Evolutionary conservation across 2,113 vertebrate genomes (phyloP), one percentile per base, ranked within the genome.

Genomic region (Chiloscyllium plagiosum): DNA sequence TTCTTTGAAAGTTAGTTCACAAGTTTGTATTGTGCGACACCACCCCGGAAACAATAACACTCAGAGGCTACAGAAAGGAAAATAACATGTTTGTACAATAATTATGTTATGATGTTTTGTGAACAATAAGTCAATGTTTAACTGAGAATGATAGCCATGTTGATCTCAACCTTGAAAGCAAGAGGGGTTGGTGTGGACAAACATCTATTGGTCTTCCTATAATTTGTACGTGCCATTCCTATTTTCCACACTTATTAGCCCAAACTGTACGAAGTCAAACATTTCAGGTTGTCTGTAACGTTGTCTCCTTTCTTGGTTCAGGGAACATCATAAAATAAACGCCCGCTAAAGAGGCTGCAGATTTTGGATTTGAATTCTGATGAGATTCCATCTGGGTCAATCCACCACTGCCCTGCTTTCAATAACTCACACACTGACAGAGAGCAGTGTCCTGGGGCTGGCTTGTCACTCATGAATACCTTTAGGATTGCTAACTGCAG

Each of bases 161-260:
- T 66, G 37, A 93, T 33, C 52, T n/a, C 13, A 52, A 42, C 33
- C 66, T 37, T 93, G 33, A 93, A 19, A 19, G 37, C 65, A 93
- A 37, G 7, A 66, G 37, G 33, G 37, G n/a, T 93, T 65, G 56
- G n/a, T 33, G 33, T 19, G 33, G 61, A 65, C 61, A 66, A 61
- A 20, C 61, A 68, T 66, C 61, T 33, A 66, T 33, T 93, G 8
- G 50, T 66, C 66, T 68, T 93, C 61, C 66, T 19, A 68, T 66
- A 66, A 93, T 93, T 93, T 93, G 61, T 66, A 93, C n/a, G 66
- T 66, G 89, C 65, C 61, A 66, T 19, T 93, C 29, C 61, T 93
- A 61, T 93, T 93, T 61, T 93, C 50, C 86, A 68, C 56, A 93
- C 89, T 66, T 93, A 93, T 93, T 93, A 93, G 66, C 89, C 61